Evolutionary conservation across 2,888 invertebrate genomes (phyloP).

Genomic region (Cheilosia vernalis): DNA sequence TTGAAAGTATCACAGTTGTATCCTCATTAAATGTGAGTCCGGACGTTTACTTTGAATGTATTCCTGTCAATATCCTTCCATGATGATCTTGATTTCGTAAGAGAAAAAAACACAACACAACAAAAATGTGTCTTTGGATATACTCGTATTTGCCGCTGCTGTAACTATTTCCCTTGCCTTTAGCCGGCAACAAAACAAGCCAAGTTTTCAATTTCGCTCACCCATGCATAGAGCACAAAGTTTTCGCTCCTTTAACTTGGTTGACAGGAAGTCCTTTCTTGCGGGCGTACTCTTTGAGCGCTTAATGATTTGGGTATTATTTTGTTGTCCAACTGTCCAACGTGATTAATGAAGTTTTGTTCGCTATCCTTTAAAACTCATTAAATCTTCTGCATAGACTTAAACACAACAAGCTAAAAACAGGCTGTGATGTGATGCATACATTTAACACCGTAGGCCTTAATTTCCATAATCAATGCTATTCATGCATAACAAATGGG

Average conservation of each 20-base stretch:
- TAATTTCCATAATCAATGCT: slow-evolving; percentile 4
- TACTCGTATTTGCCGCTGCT: slow-evolving; percentile 35
- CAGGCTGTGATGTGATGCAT: not conserved
- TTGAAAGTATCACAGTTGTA: slow-evolving; percentile 13
- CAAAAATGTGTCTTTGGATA: slow-evolving; percentile 7
- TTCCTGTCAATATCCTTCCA: slow-evolving; percentile 9
- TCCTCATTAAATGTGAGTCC: slow-evolving; percentile 1
- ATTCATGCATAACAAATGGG: not conserved
- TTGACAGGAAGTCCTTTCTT: slow-evolving; percentile 24
- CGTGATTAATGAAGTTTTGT: slow-evolving; percentile 50
- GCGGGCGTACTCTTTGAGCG: not conserved
- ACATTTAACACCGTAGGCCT: not conserved
- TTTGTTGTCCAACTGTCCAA: slow-evolving; percentile 16
- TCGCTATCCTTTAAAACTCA: slow-evolving; percentile 12
- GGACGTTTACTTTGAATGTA: slow-evolving; percentile 11
- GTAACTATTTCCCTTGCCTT: slow-evolving; percentile 30
- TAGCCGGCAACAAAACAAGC: slow-evolving; percentile 11
- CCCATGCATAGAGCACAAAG: slow-evolving; percentile 25
- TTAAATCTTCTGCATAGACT: slow-evolving; percentile 11
- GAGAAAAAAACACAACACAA: slow-evolving; percentile 3
- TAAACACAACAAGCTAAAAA: not conserved
- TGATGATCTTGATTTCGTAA: slow-evolving; percentile 29
- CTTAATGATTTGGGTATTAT: slow-evolving; percentile 37
- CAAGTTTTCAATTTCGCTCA: slow-evolving; percentile 50
- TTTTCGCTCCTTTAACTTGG: slow-evolving; percentile 27